A percentile compares a stretch with the other conserved stretches of the same genome.
Conservation (phyloP, 1,140 invertebrate species). For the Temnothorax nylanderi region DNA sequence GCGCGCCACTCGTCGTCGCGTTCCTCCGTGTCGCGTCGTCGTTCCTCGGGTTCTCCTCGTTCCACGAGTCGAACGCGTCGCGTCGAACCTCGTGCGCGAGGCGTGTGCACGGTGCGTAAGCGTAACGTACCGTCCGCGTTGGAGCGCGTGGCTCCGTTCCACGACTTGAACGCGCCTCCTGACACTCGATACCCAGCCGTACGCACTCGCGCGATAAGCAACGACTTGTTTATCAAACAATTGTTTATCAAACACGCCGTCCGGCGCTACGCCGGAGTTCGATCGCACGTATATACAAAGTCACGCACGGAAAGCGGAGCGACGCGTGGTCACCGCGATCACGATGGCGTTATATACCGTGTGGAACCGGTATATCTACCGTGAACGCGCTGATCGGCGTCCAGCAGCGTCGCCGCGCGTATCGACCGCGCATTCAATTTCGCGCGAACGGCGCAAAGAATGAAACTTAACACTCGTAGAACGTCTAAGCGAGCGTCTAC, state of each 20-base stretch:
- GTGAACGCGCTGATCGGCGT: background rate
- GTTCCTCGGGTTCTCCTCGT: too few relatives aligned
- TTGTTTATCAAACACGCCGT: background rate
- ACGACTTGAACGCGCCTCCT: background rate
- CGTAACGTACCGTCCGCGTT: background rate
- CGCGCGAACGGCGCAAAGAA: background rate
- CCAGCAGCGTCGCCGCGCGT: too few relatives aligned
- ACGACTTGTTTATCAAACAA: background rate
- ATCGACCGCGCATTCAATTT: background rate
- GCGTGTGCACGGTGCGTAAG: background rate
- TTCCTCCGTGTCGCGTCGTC: background rate
- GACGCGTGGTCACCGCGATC: background rate
- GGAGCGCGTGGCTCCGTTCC: background rate
- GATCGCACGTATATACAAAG: background rate
- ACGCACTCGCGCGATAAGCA: background rate
- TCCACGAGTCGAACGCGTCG: background rate
- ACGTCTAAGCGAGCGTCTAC: too few relatives aligned
- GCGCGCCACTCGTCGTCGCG: background rate
- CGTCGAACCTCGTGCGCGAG: background rate
- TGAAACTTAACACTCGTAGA: too few relatives aligned
- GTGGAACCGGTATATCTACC: too few relatives aligned
- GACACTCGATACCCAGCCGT: background rate
- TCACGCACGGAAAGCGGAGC: background rate
- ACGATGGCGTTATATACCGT: background rate
- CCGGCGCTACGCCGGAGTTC: background rate